Conservation (phyloP, 2,888 invertebrate species). For the Helicoverpa assulta region DNA sequence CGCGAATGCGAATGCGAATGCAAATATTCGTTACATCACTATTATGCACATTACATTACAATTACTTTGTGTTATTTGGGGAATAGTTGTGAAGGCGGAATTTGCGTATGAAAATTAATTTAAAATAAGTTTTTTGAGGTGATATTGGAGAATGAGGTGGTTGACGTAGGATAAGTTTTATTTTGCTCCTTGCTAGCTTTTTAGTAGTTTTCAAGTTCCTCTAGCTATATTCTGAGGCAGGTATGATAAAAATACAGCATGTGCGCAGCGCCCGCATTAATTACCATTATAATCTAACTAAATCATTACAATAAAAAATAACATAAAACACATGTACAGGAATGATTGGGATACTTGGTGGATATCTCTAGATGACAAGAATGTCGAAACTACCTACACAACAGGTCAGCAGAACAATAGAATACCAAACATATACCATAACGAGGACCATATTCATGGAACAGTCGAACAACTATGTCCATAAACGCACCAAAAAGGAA, state of each 20-base stretch:
- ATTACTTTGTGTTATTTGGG: conserved; percentile 14
- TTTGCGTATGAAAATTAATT: conserved; percentile 20
- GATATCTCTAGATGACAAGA: neutral
- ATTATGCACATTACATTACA: conserved; percentile 23
- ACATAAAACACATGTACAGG: too few species aligned
- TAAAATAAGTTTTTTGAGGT: conserved; percentile 7
- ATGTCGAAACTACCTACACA: neutral
- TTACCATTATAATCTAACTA: too few species aligned
- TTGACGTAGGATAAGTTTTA: neutral
- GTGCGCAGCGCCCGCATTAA: neutral
- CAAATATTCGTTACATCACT: too few species aligned
- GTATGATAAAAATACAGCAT: neutral
- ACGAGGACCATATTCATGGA: conserved; percentile 10
- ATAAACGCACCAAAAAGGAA: conserved; percentile 7
- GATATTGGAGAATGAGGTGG: neutral
- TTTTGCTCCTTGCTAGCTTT: neutral
- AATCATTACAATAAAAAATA: too few species aligned
- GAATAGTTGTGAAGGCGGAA: conserved; percentile 19
- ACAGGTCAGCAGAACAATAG: neutral
- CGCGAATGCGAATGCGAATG: too few species aligned
- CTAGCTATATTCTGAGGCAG: neutral
- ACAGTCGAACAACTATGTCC: conserved; percentile 10
- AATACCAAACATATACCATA: conserved; percentile 1
- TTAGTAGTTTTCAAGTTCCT: too few species aligned
- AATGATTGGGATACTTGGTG: too few species aligned